Percentiles rank a stretch among this genome's conserved stretches.
Evolutionary conservation across 92 coral and sea anemone species (phyloP).

Genomic region (Siderastrea siderea): DNA sequence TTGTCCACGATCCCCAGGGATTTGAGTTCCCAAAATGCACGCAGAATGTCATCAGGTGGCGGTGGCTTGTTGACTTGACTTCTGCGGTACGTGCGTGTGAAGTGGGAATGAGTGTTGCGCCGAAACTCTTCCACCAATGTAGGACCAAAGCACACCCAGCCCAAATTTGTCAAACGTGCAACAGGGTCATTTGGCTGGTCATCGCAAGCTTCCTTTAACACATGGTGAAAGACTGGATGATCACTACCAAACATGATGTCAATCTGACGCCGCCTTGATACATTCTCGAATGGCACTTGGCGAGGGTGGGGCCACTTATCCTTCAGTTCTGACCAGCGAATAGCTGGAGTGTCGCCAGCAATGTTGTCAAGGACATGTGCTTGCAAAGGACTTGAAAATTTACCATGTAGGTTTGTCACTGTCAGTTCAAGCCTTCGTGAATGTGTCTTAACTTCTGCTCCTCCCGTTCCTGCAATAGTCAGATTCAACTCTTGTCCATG

Average conservation of each 20-base stretch:
- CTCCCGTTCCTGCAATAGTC: conserved; percentile 43
- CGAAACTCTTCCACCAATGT: conserved; percentile 39
- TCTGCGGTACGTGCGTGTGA: too few relatives aligned
- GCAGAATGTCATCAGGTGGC: conserved; percentile 39
- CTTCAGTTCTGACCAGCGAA: conserved; percentile 67
- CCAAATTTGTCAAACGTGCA: conserved; percentile 49
- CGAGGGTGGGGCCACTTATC: conserved; percentile 52
- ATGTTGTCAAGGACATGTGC: conserved; percentile 54
- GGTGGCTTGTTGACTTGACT: conserved; percentile 7
- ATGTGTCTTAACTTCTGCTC: conserved; percentile 11
- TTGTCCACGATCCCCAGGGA: conserved; percentile 54
- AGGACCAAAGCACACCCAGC: conserved; percentile 75
- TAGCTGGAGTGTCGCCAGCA: conserved; percentile 65
- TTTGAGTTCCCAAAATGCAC: conserved; percentile 66
- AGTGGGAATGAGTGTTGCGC: conserved; percentile 28
- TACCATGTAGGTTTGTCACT: conserved; percentile 30
- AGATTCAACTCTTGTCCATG: conserved; percentile 39
- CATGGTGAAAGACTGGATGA: conserved; percentile 61
- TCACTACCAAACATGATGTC: conserved; percentile 63
- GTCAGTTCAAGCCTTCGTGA: conserved; percentile 35
- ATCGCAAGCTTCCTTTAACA: conserved; percentile 17
- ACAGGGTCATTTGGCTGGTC: conserved; percentile 31
- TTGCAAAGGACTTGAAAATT: conserved; percentile 30
- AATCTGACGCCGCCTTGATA: conserved; percentile 54
- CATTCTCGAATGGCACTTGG: conserved; percentile 47